phyloP scores from a whole-genome alignment of 2,888 invertebrate species.

The Meganola albula region DNA sequence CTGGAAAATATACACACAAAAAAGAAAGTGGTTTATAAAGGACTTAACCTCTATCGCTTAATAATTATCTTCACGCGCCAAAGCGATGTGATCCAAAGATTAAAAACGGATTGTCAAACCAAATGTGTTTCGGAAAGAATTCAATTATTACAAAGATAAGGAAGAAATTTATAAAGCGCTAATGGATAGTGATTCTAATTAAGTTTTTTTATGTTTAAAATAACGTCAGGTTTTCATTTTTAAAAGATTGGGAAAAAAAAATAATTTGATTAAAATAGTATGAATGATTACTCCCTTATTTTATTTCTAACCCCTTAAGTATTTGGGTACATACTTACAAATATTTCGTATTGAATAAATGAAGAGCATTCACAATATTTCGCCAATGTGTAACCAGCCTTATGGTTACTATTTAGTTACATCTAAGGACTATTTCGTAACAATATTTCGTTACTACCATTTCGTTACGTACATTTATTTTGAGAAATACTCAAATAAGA shows the following conservation, averaged over 20 bases:
- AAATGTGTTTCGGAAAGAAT: constrained; percentile 6
- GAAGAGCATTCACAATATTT: constrained; percentile 3
- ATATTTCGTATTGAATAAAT: constrained; percentile 6
- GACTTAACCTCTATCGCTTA: constrained; percentile 8
- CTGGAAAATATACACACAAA: constrained; percentile 9
- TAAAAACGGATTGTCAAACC: constrained; percentile 8
- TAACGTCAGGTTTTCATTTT: constrained; percentile 4
- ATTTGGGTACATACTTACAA: constrained; percentile 6
- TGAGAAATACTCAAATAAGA: constrained; percentile 1
- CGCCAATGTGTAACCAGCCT: constrained; percentile 5
- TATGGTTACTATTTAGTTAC: constrained; percentile 10
- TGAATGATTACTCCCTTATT: constrained; percentile 8
- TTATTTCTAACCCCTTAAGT: constrained; percentile 6
- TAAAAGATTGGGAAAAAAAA: constrained; percentile 6
- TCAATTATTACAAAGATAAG: constrained; percentile 7
- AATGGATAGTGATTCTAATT: constrained; percentile 7
- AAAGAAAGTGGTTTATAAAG: constrained; percentile 8
- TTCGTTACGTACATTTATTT: constrained; percentile 1
- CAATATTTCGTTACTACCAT: constrained; percentile 7
- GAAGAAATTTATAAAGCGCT: constrained; percentile 8
- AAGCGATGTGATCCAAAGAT: constrained; percentile 7
- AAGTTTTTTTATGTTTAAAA: constrained; percentile 5
- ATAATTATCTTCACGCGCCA: constrained; percentile 8
- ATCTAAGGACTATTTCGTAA: constrained; percentile 13
- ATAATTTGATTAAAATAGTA: constrained; percentile 7